Conservation (phyloP, 2,797 vertebrate genomes). For the Fistularia commersonii region DNA sequence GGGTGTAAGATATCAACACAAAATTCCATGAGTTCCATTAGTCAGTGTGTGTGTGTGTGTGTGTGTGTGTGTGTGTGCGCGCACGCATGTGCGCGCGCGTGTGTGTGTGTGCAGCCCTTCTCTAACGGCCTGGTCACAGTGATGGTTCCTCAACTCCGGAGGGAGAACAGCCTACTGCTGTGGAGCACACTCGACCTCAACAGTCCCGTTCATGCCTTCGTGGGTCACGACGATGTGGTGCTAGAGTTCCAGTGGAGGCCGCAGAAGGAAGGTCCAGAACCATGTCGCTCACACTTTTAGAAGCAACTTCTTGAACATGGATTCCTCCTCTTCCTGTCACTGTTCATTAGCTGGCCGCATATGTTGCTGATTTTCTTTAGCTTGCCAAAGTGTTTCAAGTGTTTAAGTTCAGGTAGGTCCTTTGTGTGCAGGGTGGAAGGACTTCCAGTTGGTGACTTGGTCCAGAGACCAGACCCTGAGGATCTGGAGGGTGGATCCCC, state of each 20-base stretch:
- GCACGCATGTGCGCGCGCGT: neutral
- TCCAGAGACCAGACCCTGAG: constrained; percentile 95
- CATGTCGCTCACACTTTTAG: neutral
- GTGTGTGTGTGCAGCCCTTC: constrained; percentile 80
- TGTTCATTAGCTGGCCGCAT: neutral
- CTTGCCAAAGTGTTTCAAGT: no score
- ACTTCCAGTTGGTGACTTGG: constrained; percentile 94
- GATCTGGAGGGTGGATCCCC: constrained; percentile 96
- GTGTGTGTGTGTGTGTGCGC: neutral
- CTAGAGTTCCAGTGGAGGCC: constrained; percentile 96
- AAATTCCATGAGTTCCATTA: no score
- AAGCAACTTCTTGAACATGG: no score
- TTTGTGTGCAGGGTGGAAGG: constrained; percentile 81
- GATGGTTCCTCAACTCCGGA: constrained; percentile 94
- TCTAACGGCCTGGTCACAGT: constrained; percentile 93
- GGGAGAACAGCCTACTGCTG: constrained; percentile 92
- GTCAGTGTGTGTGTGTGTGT: neutral
- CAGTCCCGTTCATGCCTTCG: constrained; percentile 93
- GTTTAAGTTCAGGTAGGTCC: neutral
- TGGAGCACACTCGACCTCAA: constrained; percentile 94
- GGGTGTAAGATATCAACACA: no score
- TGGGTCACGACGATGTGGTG: constrained; percentile 95
- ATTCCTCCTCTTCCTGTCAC: no score
- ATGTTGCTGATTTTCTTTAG: neutral
- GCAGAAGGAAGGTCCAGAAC: constrained; percentile 87